Percentiles rank a stretch among this genome's conserved stretches.
These are phyloP conservation scores for Heliconius nattereri DNA, from an alignment of 1,140 invertebrate genomes.

Conservation along the genomic window DNA sequence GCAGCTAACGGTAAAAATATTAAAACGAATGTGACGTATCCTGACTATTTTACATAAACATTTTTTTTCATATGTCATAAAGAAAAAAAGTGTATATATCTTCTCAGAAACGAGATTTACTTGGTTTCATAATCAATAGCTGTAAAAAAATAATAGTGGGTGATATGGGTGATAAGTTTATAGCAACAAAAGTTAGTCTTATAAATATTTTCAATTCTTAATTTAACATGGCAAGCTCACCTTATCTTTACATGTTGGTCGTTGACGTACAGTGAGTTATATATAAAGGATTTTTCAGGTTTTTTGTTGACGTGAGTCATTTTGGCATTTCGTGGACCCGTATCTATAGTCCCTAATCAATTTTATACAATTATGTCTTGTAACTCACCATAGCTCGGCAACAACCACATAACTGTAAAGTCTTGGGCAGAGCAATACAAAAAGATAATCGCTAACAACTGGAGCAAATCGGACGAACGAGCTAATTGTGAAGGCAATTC, in stretches of 20 bases:
- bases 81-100: no score
- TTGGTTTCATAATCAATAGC: no score
- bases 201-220: background rate
- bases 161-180: background rate
- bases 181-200: background rate
- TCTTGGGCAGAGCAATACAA: slow-evolving; percentile 64
- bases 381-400: slow-evolving; percentile 65
- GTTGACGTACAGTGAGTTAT: background rate
- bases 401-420: slow-evolving; percentile 70
- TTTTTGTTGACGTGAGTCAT: background rate
- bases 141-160: no score
- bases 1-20: no score
- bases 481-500: slow-evolving; percentile 71
- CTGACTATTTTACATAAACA: no score
- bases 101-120: no score
- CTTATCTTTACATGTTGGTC: background rate
- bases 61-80: no score
- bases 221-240: background rate
- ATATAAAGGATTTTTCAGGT: background rate
- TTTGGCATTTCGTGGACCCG: slow-evolving; percentile 30
- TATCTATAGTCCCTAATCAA: slow-evolving; percentile 52
- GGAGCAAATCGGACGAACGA: slow-evolving; percentile 74
- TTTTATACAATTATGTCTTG: slow-evolving; percentile 55
- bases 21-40: no score
- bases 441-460: slow-evolving; percentile 78